Evolutionary conservation across 1,140 invertebrate species (phyloP).

Genomic region (Drosophila tropicalis): DNA sequence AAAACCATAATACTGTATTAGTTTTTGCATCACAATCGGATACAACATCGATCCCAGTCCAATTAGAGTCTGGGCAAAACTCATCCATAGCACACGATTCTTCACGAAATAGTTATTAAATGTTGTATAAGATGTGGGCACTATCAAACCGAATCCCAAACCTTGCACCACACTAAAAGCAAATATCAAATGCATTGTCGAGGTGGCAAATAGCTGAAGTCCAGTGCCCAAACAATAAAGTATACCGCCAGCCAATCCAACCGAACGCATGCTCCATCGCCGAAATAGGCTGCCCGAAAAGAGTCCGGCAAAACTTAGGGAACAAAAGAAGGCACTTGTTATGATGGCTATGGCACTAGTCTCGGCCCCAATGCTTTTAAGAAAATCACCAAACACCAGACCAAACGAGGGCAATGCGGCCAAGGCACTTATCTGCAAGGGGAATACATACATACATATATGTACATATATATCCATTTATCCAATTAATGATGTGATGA

Average conservation of each 20-base stretch:
- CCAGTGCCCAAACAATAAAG: constrained; percentile 85
- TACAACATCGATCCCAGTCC: constrained; percentile 85
- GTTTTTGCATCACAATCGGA: constrained; percentile 84
- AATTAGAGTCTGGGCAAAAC: constrained; percentile 85
- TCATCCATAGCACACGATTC: constrained; percentile 86
- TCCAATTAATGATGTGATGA: no score
- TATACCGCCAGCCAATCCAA: constrained; percentile 85
- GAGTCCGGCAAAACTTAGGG: constrained; percentile 86
- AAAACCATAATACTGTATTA: constrained; percentile 85
- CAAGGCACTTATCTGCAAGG: constrained; percentile 84
- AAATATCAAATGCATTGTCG: constrained; percentile 84
- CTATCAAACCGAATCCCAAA: constrained; percentile 85
- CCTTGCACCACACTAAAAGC: constrained; percentile 86
- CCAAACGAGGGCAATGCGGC: constrained; percentile 87
- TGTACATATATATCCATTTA: no score
- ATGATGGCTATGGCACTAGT: constrained; percentile 86
- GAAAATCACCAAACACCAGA: constrained; percentile 87
- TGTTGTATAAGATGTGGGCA: constrained; percentile 85
- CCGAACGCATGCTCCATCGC: constrained; percentile 84
- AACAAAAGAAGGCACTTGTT: constrained; percentile 86
- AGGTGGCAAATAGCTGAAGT: constrained; percentile 84
- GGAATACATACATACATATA: background rate
- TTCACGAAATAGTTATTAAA: constrained; percentile 86
- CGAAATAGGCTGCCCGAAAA: constrained; percentile 85
- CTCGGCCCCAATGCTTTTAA: constrained; percentile 85